Base-by-base conservation (phyloP, 1,140 invertebrate species). In the Whitmania pigra region DNA sequence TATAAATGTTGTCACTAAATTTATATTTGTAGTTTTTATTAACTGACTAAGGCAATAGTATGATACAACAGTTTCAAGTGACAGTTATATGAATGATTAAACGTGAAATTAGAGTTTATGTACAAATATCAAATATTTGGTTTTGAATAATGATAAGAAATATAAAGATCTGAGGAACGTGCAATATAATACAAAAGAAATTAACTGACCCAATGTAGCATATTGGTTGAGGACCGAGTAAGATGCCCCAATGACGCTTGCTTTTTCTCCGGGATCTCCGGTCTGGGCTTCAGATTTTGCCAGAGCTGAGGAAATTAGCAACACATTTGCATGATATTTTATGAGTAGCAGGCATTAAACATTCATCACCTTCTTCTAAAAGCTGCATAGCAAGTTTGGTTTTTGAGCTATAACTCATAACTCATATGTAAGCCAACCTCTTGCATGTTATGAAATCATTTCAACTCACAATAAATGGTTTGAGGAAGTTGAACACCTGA, bases 151-250 rank as follows among this genome's bases (percentile, higher is more conserved):
- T n/a, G n/a, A n/a, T 36, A 36, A 36, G 31, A 36, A 36, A 36
- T 36, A 36, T 36, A 36, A 36, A 36, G 2, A 36, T 36, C 31
- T 36, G 31, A 36, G 31, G 31, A 36, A 36, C 6, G 31, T 36
- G 31, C 6, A 6, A 6, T 36, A 6, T 9, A 63, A 63, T 2
- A 25, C 11, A 17, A 25, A 22, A 63, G 22, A 13, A 22, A 63
- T 17, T 57, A 57, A 57, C 9, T 31, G 20, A 70, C 69, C 69
- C 20, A 70, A 25, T 25, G 67, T 9, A 68, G 69, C 29, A 29
- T 70, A 70, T n/a, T 36, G 69, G 53, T 53, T 70, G 69, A 70
- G 43, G 49, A 70, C 22, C 9, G 69, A 49, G 43, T 70, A 70
- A n/a, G 69, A 70, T 17, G 69, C 43, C 18, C 20, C 69, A 18